Conservation (phyloP, 2,113 vertebrate species). For the Oplegnathus fasciatus region DNA sequence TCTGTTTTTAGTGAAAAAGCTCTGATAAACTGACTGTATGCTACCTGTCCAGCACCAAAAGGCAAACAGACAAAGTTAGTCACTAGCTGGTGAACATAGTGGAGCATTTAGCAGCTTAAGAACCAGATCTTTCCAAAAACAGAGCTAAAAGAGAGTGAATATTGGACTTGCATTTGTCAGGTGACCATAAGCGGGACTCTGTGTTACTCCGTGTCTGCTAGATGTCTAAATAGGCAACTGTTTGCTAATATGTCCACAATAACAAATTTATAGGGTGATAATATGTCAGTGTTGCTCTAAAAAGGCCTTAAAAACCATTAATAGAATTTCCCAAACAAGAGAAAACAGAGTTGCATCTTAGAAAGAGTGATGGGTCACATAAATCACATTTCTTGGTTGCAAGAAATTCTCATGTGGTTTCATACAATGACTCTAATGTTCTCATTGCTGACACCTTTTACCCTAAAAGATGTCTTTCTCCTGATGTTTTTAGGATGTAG, state of each 20-base stretch:
- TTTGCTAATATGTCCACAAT: not conserved
- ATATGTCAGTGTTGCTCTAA: not conserved
- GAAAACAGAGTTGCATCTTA: not conserved
- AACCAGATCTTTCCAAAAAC: not conserved
- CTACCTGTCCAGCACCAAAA: not conserved
- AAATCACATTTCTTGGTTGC: not conserved
- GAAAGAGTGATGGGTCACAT: not conserved
- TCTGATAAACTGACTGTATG: not conserved
- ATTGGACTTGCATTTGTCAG: not conserved
- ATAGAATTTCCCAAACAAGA: not conserved
- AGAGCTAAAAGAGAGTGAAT: not conserved
- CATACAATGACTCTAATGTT: not conserved
- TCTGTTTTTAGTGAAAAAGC: not conserved
- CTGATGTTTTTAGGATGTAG: slow-evolving; percentile 9
- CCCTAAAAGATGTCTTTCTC: not conserved
- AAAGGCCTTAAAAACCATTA: not conserved
- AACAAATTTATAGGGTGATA: not conserved
- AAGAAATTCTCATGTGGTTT: not conserved
- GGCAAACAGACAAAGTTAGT: not conserved
- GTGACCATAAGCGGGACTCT: not conserved
- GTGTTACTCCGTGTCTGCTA: not conserved
- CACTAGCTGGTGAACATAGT: not conserved
- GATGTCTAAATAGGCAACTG: not conserved
- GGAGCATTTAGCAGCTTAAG: not conserved
- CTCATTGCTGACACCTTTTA: not conserved